Evolutionary conservation across 2,888 invertebrate species (phyloP), one percentile per base, ranked within the genome.

Genomic region (Eristalinus aeneus): DNA sequence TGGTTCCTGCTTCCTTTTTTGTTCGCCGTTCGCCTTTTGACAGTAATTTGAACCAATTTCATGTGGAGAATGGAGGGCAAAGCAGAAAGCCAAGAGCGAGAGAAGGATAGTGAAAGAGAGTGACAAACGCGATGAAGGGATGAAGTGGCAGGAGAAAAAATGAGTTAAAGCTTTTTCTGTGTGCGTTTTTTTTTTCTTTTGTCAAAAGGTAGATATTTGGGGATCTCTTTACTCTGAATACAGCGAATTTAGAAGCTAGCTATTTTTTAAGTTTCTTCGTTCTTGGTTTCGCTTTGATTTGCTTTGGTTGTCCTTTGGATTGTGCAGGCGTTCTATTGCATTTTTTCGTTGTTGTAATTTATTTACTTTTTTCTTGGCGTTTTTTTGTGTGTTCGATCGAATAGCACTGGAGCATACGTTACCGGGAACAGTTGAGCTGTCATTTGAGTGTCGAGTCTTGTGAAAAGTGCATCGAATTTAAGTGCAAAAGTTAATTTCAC

Each of bases 41-140:
- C 65, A 10, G 32, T 58, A 75, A 58, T 75, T 75, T 75, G 74
- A 56, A 75, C 75, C 60, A 75, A 60, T 74, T 74, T 74, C 65
- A 56, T 58, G 65, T 74, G 60, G 53, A 67, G 60, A 75, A 58
- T 67, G 9, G 31, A 23, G 58, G 23, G 60, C 32, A 46, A 46
- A 67, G 58, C 23, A 64, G 31, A 74, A 64, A 16, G 12, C 20
- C 3, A 46, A 46, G 16, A 46, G 6, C n/a, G 11, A 20, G 63
- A 27, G 58, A 27, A 11, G 11, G 27, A 12, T 6, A 46, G 46
- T 16, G 46, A 39, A 39, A 39, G 39, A 39, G 46, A 16, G 46
- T n/a, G 16, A 46, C 46, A 8, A 16, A 8, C n/a, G 8, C 5
- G 27, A 27, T 16, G 8, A 16, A 20, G 58, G 53, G 71, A 71